Evolutionary conservation across 2,888 invertebrate genomes (phyloP).

Genomic region (Hemicrepidius hirtus): DNA sequence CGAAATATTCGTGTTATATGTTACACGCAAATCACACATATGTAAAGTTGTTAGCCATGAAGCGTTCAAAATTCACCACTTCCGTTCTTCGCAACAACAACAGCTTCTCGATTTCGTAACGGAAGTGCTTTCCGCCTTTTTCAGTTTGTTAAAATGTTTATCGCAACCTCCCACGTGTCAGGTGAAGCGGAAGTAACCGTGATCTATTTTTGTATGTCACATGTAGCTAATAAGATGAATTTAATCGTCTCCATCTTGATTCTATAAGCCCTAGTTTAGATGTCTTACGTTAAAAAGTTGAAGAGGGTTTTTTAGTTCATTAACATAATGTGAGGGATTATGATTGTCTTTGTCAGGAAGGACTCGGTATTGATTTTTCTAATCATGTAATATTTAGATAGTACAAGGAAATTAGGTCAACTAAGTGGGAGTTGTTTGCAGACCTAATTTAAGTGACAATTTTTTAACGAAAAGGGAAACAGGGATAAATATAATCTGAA

Average conservation of each 20-base stretch:
- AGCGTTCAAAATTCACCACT: conserved; percentile 19
- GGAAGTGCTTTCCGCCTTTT: conserved; percentile 10
- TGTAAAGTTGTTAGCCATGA: not conserved
- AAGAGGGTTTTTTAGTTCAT: not conserved
- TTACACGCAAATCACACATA: conserved; percentile 5
- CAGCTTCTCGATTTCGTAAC: conserved; percentile 3
- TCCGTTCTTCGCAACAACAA: conserved; percentile 1
- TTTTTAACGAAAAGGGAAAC: not conserved
- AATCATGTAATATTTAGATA: conserved; percentile 39
- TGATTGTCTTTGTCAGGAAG: conserved; percentile 2
- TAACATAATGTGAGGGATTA: not conserved
- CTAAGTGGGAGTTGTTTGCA: not conserved
- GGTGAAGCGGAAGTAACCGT: conserved; percentile 13
- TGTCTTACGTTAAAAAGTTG: not conserved
- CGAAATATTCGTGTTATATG: not conserved
- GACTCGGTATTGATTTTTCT: conserved; percentile 36
- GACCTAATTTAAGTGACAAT: not conserved
- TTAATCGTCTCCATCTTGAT: not conserved
- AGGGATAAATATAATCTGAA: not conserved
- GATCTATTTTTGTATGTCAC: conserved; percentile 20
- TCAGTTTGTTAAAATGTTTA: conserved; percentile 2
- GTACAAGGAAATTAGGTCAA: conserved; percentile 40
- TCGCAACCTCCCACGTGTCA: conserved; percentile 8
- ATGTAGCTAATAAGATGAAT: conserved; percentile 22
- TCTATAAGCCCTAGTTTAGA: not conserved